Base-by-base conservation (phyloP, 2,797 vertebrate species). In the Girardinus metallicus region DNA sequence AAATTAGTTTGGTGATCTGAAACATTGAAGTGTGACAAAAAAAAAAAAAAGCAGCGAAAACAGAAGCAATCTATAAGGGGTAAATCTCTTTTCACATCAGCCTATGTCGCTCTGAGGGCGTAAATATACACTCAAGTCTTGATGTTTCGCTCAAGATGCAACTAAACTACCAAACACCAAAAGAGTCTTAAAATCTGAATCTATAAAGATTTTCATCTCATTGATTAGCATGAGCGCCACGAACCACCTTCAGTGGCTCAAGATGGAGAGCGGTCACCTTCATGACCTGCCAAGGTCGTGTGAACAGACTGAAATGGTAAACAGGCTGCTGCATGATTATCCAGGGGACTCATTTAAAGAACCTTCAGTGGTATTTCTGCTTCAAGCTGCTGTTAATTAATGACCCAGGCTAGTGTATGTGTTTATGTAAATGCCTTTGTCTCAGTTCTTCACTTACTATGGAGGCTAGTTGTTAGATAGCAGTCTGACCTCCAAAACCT, bases 301-400 rank as follows among this genome's bases (percentile, higher is more conserved):
- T 46, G 73, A 89, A 78, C 55, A 13, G 77, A 43, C 51, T 39
- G 72, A 89, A 89, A 92, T 86, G 89, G 83, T 84, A 87, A 93
- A 80, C 72, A 78, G 78, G 76, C 62, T 68, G 9, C 79, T 82
- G 53, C 36, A 44, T 82, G 87, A 88, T 91, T 75, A 87, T 80
- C 82, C 75, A 71, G 82, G 75, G 79, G 47, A 47, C 71, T 83
- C 87, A 81, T 88, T 84, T 86, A 84, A 79, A 74, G 80, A 84
- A 70, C 83, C 80, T 89, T 21, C 83, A 88, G 88, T 85, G 87
- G 57, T 80, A 79, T 70, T 76, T 64, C 44, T 76, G 36, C 75
- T 44, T 64, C 23, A 12, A 84, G 80, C 49, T 26, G 62, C 47
- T 79, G 90, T 87, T 90, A 90, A 90, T 91, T 89, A 85, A 84